Evolutionary conservation across 2,113 vertebrate genomes (phyloP), one percentile per base, ranked within the genome.

Genomic region (Ariopsis seemanni): DNA sequence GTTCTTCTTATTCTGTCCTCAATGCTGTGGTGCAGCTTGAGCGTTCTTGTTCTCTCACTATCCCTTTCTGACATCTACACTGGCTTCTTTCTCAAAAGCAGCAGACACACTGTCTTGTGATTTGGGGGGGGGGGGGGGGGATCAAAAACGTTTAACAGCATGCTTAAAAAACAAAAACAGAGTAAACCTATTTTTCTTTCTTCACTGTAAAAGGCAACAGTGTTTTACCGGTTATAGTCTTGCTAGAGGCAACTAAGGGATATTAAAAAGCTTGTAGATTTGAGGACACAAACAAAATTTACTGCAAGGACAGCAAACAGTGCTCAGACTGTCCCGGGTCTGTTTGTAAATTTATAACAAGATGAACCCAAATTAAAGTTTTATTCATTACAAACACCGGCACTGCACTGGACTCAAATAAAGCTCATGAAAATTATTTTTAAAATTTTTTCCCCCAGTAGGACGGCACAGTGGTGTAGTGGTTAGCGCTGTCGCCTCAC

Each of bases 61-160:
- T 17, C 14, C 53, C 12, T 79, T 78, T 77, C 22, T 85, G 58
- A 80, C 50, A 77, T 50, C 12, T 52, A 52, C n/a, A 80, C 25
- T n/a, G 27, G 5, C 0, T 55, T 62, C 52, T 50, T 65, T 67
- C 58, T 57, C 63, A 58, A 52, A 17, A 86, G 75, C 67, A 87
- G 60, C 62, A 79, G 72, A 27, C 42, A 74, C 25, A 48, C 48
- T 6, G 85, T 89, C 90, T 89, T 89, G 88, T 89, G 90, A 89
- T 74, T 82, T 30, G 30, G 30, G 30, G 30, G 30, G 74, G 34
- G 18, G 15, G 25, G 60, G 85, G 62, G 18, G 17, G 18, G 52
- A 34, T 34, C 74, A 88, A 79, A 12, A 57, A 53, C 27, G 1
- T 74, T 77, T 60, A 84, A 74, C 42, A 78, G 42, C 8, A 17